Conservation (phyloP, 2,888 invertebrate genomes). For the Heliconius cydno region DNA sequence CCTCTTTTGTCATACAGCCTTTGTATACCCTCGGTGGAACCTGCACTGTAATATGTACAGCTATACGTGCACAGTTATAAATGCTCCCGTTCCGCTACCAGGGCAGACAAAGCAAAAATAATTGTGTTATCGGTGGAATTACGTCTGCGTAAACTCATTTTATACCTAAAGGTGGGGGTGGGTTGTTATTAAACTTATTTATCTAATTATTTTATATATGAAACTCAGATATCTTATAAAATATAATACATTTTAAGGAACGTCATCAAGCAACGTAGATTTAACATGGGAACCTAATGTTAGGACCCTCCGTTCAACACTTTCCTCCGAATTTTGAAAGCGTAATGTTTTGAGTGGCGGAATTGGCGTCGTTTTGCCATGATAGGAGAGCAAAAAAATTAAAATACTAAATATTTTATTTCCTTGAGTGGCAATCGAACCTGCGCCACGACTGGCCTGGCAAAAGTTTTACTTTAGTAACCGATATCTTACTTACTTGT, state of each 20-base stretch:
- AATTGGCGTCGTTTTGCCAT: too few species aligned
- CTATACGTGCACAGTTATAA: background rate
- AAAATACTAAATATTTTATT: too few species aligned
- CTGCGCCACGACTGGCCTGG: too few species aligned
- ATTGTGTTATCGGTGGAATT: background rate
- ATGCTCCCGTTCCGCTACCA: background rate
- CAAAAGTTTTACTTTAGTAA: background rate
- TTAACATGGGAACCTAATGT: too few species aligned
- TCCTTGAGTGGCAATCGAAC: too few species aligned
- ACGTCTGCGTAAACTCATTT: background rate
- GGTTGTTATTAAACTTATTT: background rate
- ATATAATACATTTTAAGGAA: too few species aligned
- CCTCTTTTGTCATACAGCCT: background rate
- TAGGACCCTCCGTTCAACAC: too few species aligned
- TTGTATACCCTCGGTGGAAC: background rate
- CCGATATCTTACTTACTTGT: constrained; percentile 60
- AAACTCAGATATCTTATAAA: too few species aligned
- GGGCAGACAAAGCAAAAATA: background rate
- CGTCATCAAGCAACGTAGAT: too few species aligned
- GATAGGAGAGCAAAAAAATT: too few species aligned
- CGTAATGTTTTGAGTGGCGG: too few species aligned
- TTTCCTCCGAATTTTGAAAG: too few species aligned
- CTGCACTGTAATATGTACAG: background rate
- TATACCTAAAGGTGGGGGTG: background rate
- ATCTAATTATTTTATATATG: background rate